Percentiles rank a stretch among this genome's conserved stretches.
phyloP scores from a whole-genome alignment of 2,888 invertebrate genomes.

The Acrocyrtus sp. region DNA sequence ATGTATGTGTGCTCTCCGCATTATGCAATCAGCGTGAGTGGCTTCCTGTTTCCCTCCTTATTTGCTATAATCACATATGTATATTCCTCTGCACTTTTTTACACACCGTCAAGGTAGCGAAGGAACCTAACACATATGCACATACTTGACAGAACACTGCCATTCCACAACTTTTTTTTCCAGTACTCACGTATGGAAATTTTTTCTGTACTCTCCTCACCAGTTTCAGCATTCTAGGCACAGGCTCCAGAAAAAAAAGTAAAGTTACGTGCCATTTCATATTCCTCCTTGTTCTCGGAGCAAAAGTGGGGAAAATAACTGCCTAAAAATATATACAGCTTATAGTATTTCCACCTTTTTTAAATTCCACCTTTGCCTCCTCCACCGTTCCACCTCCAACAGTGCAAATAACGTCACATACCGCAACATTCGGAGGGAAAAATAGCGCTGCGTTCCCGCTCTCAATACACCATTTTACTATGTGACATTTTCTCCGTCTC shows the following conservation, averaged over 20 bases:
- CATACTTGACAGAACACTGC: too few species aligned
- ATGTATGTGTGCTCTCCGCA: too few species aligned
- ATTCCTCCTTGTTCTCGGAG: slow-evolving; percentile 13
- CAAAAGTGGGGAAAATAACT: background rate
- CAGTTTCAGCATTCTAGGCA: background rate
- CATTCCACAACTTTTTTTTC: too few species aligned
- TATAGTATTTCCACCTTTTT: slow-evolving; percentile 4
- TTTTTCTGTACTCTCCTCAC: background rate
- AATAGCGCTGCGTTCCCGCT: background rate
- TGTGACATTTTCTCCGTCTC: slow-evolving; percentile 8
- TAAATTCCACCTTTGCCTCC: background rate
- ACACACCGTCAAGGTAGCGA: too few species aligned
- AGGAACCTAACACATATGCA: too few species aligned
- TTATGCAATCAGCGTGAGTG: slow-evolving; percentile 42
- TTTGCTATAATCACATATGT: too few species aligned
- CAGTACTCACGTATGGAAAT: too few species aligned
- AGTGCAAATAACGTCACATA: slow-evolving; percentile 10
- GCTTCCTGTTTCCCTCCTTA: slow-evolving; percentile 23
- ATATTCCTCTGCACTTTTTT: too few species aligned
- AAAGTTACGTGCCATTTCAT: slow-evolving; percentile 49
- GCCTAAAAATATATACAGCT: background rate
- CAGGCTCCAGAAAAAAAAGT: slow-evolving; percentile 47
- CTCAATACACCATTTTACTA: slow-evolving; percentile 9
- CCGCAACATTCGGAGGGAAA: background rate
- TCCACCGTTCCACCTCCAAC: background rate